Evolutionary conservation across 2,888 invertebrate species (phyloP).

Genomic region (Coremacera marginata): DNA sequence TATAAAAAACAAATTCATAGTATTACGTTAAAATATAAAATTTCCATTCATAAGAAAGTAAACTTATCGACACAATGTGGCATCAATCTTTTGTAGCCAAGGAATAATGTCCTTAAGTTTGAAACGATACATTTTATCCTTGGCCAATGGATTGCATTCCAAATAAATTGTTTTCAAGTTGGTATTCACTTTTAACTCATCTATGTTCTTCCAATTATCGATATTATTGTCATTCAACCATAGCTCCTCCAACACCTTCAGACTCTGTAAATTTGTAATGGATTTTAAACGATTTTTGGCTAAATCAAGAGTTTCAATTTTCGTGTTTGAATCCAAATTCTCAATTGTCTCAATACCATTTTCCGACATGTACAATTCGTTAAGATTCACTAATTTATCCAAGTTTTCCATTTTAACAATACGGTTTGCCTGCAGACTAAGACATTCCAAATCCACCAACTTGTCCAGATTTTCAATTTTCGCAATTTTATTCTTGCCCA

Average conservation of each 20-base stretch:
- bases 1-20: too few species aligned
- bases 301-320: slow-evolving; percentile 88
- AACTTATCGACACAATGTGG: slow-evolving; percentile 79
- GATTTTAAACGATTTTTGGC: slow-evolving; percentile 86
- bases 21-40: too few species aligned
- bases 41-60: neutral
- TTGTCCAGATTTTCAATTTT: slow-evolving; percentile 86
- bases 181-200: slow-evolving; percentile 77
- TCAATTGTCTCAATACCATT: slow-evolving; percentile 89
- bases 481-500: slow-evolving; percentile 95
- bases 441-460: slow-evolving; percentile 79
- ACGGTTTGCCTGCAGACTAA: slow-evolving; percentile 93
- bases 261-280: slow-evolving; percentile 83
- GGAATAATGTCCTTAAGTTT: slow-evolving; percentile 92
- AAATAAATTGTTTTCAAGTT: slow-evolving; percentile 88
- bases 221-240: slow-evolving; percentile 96
- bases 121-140: slow-evolving; percentile 88
- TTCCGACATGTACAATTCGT: slow-evolving; percentile 93
- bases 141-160: slow-evolving; percentile 90
- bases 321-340: slow-evolving; percentile 77
- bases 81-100: slow-evolving; percentile 90
- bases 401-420: slow-evolving; percentile 89
- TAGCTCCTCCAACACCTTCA: slow-evolving; percentile 88
- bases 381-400: slow-evolving; percentile 78
- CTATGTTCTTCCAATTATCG: slow-evolving; percentile 86